These are phyloP conservation scores for Heterodera carotae DNA, from an alignment of 1,140 invertebrate genomes.

Conservation along the genomic window DNA sequence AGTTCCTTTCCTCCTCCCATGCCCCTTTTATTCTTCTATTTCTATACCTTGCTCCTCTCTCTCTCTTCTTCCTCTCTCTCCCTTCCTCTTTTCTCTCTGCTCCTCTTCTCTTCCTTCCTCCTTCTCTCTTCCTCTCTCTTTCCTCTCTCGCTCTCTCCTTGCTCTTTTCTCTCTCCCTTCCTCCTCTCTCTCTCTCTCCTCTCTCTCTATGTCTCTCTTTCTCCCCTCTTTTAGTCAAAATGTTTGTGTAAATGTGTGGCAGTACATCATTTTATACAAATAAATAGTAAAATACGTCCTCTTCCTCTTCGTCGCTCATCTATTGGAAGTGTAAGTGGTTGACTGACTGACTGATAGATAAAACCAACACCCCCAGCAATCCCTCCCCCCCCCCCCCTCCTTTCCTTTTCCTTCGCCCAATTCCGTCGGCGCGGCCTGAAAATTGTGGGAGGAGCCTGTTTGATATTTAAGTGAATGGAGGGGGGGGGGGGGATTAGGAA, in stretches of 20 bases:
- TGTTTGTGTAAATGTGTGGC: not conserved
- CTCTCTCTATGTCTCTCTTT: not conserved
- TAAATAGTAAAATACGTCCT: not conserved
- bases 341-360: not conserved
- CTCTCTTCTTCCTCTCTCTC: too few relatives aligned
- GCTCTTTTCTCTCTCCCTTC: not conserved
- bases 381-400: too few relatives aligned
- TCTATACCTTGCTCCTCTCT: too few relatives aligned
- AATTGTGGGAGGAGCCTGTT: not conserved
- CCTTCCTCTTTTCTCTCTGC: not conserved
- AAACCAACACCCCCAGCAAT: not conserved
- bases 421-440: not conserved
- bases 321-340: not conserved
- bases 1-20: too few relatives aligned
- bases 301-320: not conserved
- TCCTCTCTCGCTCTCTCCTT: not conserved
- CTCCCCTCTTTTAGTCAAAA: not conserved
- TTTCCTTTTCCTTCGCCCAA: not conserved
- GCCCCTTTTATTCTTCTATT: too few relatives aligned
- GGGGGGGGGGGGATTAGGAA: not conserved
- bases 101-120: not conserved
- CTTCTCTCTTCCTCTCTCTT: not conserved
- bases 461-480: not conserved
- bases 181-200: not conserved
- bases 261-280: not conserved